These are phyloP conservation scores for Heterochromis multidens DNA, from an alignment of 2,113 vertebrate species.

Conservation along the genomic window DNA sequence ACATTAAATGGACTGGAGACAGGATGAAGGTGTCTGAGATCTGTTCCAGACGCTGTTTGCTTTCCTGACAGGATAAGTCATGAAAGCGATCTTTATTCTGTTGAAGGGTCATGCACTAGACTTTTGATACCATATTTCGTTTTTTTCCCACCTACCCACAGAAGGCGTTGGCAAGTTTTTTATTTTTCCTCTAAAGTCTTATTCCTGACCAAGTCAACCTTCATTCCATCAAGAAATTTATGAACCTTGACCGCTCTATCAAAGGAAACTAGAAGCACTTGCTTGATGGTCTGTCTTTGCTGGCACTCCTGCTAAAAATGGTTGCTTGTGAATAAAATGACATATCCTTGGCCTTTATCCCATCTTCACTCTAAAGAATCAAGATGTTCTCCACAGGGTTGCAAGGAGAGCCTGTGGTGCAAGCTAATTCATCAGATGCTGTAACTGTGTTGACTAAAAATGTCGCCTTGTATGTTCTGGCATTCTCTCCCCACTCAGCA, in stretches of 20 bases:
- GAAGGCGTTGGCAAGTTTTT: background rate
- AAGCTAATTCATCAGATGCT: slow-evolving; percentile 42
- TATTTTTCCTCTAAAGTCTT: background rate
- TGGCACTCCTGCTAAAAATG: background rate
- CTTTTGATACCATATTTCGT: background rate
- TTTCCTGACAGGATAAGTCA: background rate
- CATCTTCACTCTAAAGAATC: slow-evolving; percentile 5
- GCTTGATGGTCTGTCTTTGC: slow-evolving; percentile 23
- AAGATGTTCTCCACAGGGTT: slow-evolving; percentile 26
- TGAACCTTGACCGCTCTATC: slow-evolving; percentile 46
- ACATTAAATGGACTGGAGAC: background rate
- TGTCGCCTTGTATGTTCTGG: slow-evolving; percentile 21
- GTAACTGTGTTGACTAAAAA: slow-evolving; percentile 31
- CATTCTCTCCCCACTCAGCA: background rate
- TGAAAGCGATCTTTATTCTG: background rate
- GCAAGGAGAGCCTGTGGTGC: background rate
- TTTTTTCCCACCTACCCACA: background rate
- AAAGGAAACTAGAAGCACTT: background rate
- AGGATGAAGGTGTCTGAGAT: background rate
- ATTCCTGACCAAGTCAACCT: slow-evolving; percentile 25
- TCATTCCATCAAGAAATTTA: slow-evolving; percentile 36
- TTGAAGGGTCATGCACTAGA: background rate
- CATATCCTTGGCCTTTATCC: slow-evolving; percentile 14
- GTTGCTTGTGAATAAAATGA: slow-evolving; percentile 1
- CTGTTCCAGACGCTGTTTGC: background rate